These are phyloP conservation scores for Danaus melanippus DNA, from an alignment of 1,140 invertebrate species.

Conservation along the genomic window DNA sequence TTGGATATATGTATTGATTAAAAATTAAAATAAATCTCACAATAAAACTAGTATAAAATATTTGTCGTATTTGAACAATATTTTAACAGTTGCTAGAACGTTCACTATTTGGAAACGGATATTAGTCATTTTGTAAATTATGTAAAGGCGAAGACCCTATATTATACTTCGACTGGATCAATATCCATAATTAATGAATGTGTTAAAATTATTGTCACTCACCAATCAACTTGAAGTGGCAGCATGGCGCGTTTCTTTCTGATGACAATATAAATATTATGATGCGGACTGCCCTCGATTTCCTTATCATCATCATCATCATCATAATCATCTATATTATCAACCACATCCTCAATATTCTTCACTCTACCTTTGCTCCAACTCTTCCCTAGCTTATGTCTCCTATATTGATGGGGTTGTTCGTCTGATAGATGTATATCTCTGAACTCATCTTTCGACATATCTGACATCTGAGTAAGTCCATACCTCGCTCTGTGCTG, in stretches of 20 bases:
- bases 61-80: no score
- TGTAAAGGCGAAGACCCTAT: neutral
- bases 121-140: no score
- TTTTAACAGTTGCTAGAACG: no score
- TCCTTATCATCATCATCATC: conserved; percentile 11
- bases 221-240: conserved; percentile 62
- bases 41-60: no score
- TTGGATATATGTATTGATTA: no score
- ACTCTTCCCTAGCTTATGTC: conserved; percentile 7
- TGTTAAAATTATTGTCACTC: conserved; percentile 26
- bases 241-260: conserved; percentile 39
- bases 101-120: no score
- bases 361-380: conserved; percentile 3
- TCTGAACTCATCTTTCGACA: conserved; percentile 81
- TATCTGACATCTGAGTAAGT: conserved; percentile 81
- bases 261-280: conserved; percentile 36
- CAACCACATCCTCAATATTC: conserved; percentile 1
- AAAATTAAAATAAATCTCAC: no score
- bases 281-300: conserved; percentile 21
- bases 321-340: conserved; percentile 14
- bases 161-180: conserved; percentile 3
- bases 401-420: conserved; percentile 26
- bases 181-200: neutral
- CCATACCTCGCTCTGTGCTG: conserved; percentile 79
- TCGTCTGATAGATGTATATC: conserved; percentile 68